A percentile compares a stretch with the other conserved stretches of the same genome.
phyloP scores from a whole-genome alignment of 1,140 invertebrate species.

The Goniozus legneri region DNA sequence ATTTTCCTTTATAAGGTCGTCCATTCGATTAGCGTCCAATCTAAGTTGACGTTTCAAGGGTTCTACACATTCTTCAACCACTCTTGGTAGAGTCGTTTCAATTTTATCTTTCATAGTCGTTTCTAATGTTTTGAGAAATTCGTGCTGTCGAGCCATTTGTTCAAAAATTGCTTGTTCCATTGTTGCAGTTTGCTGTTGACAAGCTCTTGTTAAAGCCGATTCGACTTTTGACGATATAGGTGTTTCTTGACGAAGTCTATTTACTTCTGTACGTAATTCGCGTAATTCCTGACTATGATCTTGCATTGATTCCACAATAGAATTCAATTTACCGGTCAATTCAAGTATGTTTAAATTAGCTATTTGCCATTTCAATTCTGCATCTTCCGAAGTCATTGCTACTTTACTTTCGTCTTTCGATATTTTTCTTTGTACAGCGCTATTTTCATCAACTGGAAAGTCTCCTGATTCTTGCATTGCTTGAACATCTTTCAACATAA shows the following conservation, averaged over 20 bases:
- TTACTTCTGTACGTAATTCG: conserved; percentile 44
- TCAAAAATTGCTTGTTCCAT: conserved; percentile 54
- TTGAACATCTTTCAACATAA: conserved; percentile 42
- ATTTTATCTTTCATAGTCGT: conserved; percentile 66
- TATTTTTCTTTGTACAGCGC: conserved; percentile 16
- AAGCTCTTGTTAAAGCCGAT: conserved; percentile 36
- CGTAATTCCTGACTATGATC: conserved; percentile 39
- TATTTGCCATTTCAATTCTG: conserved; percentile 22
- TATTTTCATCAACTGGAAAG: conserved; percentile 24
- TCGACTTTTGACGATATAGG: conserved; percentile 38
- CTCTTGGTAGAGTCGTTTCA: conserved; percentile 62
- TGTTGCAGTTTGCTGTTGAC: conserved; percentile 42
- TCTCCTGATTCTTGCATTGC: conserved; percentile 31
- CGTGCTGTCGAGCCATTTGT: conserved; percentile 50
- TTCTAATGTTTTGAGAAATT: conserved; percentile 58
- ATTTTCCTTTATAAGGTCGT: conserved; percentile 74
- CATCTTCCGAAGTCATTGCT: conserved; percentile 7
- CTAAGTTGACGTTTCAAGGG: conserved; percentile 71
- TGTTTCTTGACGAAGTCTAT: conserved; percentile 42
- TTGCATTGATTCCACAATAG: conserved; percentile 35
- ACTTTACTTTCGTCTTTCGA: conserved; percentile 26
- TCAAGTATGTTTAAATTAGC: conserved; percentile 25
- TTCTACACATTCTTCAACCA: conserved; percentile 64
- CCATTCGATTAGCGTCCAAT: conserved; percentile 71
- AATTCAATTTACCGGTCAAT: conserved; percentile 39